These are phyloP conservation scores for Diceros bicornis DNA, from an alignment of 2,797 vertebrate species.

Conservation along the genomic window DNA sequence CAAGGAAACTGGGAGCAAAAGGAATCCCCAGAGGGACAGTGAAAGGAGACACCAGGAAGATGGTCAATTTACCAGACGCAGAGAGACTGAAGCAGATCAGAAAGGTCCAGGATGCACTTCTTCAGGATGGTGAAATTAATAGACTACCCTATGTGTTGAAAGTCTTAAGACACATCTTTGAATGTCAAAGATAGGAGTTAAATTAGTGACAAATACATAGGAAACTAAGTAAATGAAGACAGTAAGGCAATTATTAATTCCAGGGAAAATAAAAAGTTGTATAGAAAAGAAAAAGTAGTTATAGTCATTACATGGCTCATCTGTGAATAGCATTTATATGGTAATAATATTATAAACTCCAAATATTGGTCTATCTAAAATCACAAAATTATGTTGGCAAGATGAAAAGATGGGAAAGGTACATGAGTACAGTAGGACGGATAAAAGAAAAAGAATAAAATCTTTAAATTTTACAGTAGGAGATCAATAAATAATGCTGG, in stretches of 20 bases:
- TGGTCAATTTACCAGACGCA: not conserved
- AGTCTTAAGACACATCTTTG: not conserved
- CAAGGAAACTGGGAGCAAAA: not conserved
- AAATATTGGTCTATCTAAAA: constrained; percentile 54
- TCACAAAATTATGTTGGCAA: constrained; percentile 43
- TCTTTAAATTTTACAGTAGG: constrained; percentile 50
- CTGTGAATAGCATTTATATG: constrained; percentile 47
- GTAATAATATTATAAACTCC: constrained; percentile 51
- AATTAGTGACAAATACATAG: not conserved
- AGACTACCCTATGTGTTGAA: not conserved
- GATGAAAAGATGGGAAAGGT: constrained; percentile 42
- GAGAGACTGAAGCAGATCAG: not conserved
- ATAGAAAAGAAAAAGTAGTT: constrained; percentile 36
- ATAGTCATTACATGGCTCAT: constrained; percentile 42
- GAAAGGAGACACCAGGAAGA: not conserved
- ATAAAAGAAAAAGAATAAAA: constrained; percentile 64
- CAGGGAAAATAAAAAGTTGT: constrained; percentile 9
- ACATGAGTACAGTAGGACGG: not conserved
- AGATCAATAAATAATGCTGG: constrained; percentile 65
- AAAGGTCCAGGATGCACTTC: not conserved
- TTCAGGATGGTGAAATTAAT: not conserved
- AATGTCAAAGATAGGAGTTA: not conserved
- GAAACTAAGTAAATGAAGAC: constrained; percentile 45
- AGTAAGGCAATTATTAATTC: constrained; percentile 48
- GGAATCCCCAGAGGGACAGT: not conserved